Conservation (phyloP, 1,140 invertebrate species). For the Mizuhopecten yessoensis region DNA sequence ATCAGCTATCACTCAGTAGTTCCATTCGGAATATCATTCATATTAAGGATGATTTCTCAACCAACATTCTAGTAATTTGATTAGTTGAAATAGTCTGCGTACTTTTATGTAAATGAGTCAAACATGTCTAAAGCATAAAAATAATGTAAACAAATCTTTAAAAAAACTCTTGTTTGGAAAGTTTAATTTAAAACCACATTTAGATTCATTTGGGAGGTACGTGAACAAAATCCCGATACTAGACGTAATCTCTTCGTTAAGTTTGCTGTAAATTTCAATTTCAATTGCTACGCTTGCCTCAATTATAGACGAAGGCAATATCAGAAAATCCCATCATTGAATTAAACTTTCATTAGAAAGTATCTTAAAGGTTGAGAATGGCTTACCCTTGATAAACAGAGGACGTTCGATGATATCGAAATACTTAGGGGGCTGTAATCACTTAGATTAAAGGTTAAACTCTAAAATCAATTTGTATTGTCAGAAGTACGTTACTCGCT, state of each 20-base stretch:
- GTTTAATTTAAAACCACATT: slow-evolving; percentile 7
- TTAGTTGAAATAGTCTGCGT: neutral
- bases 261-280: slow-evolving; percentile 29
- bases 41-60: neutral
- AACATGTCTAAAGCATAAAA: neutral
- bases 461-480: neutral
- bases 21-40: neutral
- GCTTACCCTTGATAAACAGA: neutral
- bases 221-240: neutral
- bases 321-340: neutral
- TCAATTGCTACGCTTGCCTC: neutral
- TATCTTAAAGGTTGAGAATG: neutral
- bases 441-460: neutral
- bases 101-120: neutral
- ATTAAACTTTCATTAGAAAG: slow-evolving; percentile 6
- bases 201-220: neutral
- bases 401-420: neutral
- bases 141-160: neutral
- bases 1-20: neutral
- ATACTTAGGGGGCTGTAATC: neutral
- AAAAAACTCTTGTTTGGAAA: neutral
- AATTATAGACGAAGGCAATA: neutral
- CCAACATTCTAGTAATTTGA: neutral
- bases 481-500: no score
- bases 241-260: neutral